A percentile compares a stretch with the other conserved stretches of the same genome.
Conservation (phyloP, 2,888 invertebrate species). For the Ashinkailepas kermadecensis region DNA sequence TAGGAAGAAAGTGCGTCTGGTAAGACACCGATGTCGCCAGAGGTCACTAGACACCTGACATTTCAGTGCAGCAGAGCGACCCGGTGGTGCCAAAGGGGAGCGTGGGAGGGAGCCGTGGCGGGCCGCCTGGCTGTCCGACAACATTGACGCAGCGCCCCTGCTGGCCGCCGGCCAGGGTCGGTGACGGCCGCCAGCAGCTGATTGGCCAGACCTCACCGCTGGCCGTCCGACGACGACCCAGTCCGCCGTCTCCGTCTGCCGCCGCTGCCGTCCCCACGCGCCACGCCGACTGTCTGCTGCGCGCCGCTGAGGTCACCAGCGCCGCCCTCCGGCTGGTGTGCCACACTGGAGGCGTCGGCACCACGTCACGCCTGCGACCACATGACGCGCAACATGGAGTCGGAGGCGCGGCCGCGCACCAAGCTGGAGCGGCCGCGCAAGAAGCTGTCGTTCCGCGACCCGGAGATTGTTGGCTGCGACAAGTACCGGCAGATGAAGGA, state of each 20-base stretch:
- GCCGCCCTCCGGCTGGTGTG: not conserved
- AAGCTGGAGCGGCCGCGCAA: constrained; percentile 61
- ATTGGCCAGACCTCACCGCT: not conserved
- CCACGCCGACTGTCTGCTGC: no score
- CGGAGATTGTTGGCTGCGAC: constrained; percentile 56
- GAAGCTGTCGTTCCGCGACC: constrained; percentile 79
- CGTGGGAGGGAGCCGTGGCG: no score
- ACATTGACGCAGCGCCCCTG: not conserved
- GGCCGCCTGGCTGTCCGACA: not conserved
- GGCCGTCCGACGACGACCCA: not conserved
- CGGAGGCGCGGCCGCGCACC: constrained; percentile 26
- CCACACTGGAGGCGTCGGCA: not conserved
- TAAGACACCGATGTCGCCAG: no score
- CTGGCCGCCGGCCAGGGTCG: not conserved
- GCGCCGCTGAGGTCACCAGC: not conserved
- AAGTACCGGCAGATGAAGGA: constrained; percentile 21
- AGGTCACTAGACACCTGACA: no score
- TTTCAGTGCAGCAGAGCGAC: no score
- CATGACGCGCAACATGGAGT: not conserved
- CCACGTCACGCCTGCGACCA: not conserved
- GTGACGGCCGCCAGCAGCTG: not conserved
- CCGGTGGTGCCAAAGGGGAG: no score
- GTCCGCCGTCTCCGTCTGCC: not conserved
- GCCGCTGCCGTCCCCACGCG: not conserved
- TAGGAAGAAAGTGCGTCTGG: no score